These are phyloP conservation scores for Physella acuta DNA, from an alignment of 1,140 invertebrate genomes.

Conservation along the genomic window DNA sequence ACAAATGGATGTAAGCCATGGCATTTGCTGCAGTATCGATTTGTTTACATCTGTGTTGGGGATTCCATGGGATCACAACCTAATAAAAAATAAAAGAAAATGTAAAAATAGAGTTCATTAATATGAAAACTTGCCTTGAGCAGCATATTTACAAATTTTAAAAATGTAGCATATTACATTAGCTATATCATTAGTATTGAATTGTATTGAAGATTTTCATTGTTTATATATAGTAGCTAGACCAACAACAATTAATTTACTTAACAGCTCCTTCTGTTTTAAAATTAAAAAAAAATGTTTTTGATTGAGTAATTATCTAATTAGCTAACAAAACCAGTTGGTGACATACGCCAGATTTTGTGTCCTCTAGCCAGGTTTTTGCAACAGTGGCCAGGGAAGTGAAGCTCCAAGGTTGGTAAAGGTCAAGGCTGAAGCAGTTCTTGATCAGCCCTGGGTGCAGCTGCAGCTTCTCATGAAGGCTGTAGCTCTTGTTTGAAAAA, in stretches of 20 bases:
- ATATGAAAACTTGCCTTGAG: too few relatives aligned
- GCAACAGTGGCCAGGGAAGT: constrained; percentile 48
- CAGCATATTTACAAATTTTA: too few relatives aligned
- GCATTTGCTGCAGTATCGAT: constrained; percentile 43
- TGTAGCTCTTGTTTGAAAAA: constrained; percentile 41
- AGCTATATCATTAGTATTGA: too few relatives aligned
- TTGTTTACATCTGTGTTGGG: constrained; percentile 39
- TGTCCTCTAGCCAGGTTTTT: constrained; percentile 48
- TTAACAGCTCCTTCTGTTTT: too few relatives aligned
- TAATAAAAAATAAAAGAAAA: constrained; percentile 26
- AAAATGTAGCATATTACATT: too few relatives aligned
- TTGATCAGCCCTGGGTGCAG: constrained; percentile 47
- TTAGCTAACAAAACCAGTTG: too few relatives aligned
- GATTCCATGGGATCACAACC: constrained; percentile 50
- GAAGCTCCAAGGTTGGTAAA: constrained; percentile 53
- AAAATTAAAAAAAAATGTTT: too few relatives aligned
- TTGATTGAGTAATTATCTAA: too few relatives aligned
- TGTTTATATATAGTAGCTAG: too few relatives aligned
- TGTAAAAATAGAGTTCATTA: background rate
- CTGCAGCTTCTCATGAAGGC: constrained; percentile 41
- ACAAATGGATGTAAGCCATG: constrained; percentile 57
- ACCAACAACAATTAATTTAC: too few relatives aligned
- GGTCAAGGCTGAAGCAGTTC: constrained; percentile 45
- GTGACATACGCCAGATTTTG: constrained; percentile 41
- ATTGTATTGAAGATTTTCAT: too few relatives aligned